These are phyloP conservation scores for Falco berigora DNA, from an alignment of 2,797 vertebrate genomes.

Conservation along the genomic window DNA sequence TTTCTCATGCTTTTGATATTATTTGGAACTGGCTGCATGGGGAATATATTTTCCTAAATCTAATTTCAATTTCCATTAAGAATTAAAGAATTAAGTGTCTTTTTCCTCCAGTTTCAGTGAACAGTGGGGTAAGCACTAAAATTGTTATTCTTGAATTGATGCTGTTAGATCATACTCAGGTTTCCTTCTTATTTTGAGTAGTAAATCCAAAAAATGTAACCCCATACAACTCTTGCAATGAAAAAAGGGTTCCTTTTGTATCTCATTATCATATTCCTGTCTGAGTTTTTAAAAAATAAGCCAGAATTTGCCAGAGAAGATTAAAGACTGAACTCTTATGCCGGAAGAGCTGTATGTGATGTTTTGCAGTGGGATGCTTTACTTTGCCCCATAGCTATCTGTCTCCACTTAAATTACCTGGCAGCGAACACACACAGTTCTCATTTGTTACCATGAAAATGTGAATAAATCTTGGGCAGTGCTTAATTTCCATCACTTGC, in stretches of 20 bases:
- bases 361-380: not conserved
- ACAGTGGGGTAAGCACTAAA: not conserved
- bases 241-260: not conserved
- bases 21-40: not conserved
- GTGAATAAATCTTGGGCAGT: not conserved
- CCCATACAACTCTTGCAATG: not conserved
- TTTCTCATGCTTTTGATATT: not conserved
- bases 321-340: not conserved
- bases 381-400: not conserved
- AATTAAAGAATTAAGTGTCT: not conserved
- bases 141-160: not conserved
- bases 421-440: not conserved
- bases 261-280: not conserved
- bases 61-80: not conserved
- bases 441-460: slow-evolving; percentile 3
- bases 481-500: not conserved
- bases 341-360: not conserved
- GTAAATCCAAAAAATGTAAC: not conserved
- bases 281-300: not conserved
- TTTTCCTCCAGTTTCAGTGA: not conserved
- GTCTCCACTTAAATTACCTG: not conserved
- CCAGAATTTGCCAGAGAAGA: not conserved
- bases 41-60: not conserved
- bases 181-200: not conserved
- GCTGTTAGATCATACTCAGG: not conserved